These are phyloP conservation scores for Hydroisotoma schaefferi DNA, from an alignment of 2,888 invertebrate genomes.

Conservation along the genomic window DNA sequence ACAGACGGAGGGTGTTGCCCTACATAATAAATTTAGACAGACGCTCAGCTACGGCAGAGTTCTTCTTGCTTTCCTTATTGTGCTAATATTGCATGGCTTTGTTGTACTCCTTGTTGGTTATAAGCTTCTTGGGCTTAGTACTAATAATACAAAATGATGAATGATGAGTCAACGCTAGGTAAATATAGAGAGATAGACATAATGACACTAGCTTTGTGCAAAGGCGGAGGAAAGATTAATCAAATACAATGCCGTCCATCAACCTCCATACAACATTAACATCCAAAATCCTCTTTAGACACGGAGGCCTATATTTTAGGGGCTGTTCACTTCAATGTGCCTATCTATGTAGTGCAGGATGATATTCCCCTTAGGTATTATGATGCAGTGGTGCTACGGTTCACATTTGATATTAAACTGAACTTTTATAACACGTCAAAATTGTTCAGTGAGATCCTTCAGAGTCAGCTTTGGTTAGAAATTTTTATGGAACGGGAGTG, in stretches of 20 bases:
- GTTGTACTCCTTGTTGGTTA: neutral
- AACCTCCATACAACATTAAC: constrained; percentile 4
- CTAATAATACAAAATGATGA: constrained; percentile 31
- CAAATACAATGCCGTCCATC: constrained; percentile 25
- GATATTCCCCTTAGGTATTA: no score
- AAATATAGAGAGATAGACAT: constrained; percentile 34
- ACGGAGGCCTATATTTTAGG: neutral
- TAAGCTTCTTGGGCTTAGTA: neutral
- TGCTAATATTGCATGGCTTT: neutral
- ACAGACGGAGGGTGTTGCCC: neutral
- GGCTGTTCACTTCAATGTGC: no score
- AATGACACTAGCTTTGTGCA: constrained; percentile 27
- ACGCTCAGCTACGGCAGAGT: no score
- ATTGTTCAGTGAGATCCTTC: no score
- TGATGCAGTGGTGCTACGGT: no score
- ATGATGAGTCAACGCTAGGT: constrained; percentile 42
- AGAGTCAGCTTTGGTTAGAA: no score
- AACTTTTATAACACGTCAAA: no score
- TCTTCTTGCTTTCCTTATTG: no score
- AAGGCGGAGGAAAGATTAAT: constrained; percentile 31
- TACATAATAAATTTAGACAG: no score
- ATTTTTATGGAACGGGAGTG: no score
- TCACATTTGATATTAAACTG: no score
- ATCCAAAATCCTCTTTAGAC: neutral
- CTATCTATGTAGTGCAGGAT: no score